Evolutionary conservation across 2,113 vertebrate genomes (phyloP).

Genomic region (Macrotis lagotis): DNA sequence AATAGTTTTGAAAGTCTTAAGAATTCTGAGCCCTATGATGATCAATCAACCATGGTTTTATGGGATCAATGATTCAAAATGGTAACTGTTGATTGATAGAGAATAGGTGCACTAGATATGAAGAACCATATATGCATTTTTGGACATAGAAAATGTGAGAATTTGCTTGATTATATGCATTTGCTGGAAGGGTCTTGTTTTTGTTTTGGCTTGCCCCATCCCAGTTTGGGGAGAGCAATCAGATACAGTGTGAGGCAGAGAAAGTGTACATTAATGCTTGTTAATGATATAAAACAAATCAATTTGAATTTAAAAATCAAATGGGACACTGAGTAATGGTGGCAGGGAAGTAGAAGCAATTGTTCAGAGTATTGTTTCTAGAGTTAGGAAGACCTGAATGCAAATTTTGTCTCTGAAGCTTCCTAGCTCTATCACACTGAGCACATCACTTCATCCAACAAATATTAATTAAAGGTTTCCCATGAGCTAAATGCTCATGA

Average conservation of each 20-base stretch:
- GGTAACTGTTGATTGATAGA: not conserved
- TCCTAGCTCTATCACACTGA: not conserved
- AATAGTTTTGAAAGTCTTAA: not conserved
- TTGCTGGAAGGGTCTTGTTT: not conserved
- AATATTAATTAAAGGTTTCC: not conserved
- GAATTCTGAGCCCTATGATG: not conserved
- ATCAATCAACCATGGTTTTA: not conserved
- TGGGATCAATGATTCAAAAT: not conserved
- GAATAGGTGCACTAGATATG: not conserved
- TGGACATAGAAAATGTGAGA: not conserved
- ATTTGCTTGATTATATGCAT: not conserved
- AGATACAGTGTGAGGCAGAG: not conserved
- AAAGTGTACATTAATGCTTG: not conserved
- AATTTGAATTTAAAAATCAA: not conserved
- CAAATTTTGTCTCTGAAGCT: not conserved
- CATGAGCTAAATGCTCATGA: not conserved
- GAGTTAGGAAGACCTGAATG: not conserved
- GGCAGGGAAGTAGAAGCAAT: not conserved
- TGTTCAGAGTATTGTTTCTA: not conserved
- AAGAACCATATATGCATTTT: not conserved
- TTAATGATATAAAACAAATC: not conserved
- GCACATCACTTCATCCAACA: not conserved
- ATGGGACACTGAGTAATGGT: not conserved
- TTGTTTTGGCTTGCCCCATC: not conserved
- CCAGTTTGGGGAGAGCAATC: not conserved